A percentile compares a stretch with the other conserved stretches of the same genome.
Conservation (phyloP, 2,113 vertebrate species). For the Butorides virescens region DNA sequence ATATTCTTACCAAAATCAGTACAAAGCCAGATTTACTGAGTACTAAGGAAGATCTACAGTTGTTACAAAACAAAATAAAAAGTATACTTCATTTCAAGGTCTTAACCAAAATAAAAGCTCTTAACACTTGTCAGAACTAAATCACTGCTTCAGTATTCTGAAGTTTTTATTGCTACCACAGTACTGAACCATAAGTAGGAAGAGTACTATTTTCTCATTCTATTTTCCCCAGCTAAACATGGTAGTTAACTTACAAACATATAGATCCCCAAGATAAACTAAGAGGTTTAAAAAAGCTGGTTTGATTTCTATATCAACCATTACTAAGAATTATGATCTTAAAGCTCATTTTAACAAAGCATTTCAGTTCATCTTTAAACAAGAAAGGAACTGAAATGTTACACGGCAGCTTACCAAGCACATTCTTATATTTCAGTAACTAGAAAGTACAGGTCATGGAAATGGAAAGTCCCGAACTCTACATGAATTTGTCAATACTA, state of each 20-base stretch:
- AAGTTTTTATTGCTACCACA: not conserved
- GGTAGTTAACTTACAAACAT: not conserved
- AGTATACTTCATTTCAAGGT: not conserved
- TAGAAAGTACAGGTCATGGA: not conserved
- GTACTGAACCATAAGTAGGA: not conserved
- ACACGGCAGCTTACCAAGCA: not conserved
- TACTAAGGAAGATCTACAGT: not conserved
- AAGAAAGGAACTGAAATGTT: not conserved
- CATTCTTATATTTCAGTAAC: not conserved
- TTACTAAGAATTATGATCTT: not conserved
- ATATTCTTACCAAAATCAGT: not conserved
- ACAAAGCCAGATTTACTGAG: not conserved
- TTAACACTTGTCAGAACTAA: not conserved
- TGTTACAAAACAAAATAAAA: not conserved
- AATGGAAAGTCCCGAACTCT: not conserved
- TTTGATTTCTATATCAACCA: not conserved
- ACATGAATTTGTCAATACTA: not conserved
- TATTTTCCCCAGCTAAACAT: not conserved
- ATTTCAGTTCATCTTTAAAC: not conserved
- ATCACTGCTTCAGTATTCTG: not conserved
- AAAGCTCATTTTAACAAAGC: not conserved
- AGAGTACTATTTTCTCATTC: not conserved
- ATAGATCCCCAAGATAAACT: not conserved
- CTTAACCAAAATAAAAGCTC: not conserved
- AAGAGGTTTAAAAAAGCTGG: not conserved